Base-by-base conservation (phyloP, 1,140 invertebrate genomes). In the Lycorma delicatula region DNA sequence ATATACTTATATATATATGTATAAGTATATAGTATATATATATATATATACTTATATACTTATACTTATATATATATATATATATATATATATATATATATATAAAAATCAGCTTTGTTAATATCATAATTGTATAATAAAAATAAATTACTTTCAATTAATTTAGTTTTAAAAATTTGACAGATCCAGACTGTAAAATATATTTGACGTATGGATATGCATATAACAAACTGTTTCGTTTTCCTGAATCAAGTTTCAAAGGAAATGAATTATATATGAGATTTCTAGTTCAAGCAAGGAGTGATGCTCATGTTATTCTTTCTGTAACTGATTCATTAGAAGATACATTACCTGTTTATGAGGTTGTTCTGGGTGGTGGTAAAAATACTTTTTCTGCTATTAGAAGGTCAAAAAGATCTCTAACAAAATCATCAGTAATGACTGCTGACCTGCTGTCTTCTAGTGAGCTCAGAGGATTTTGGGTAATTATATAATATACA, bases 281-380 rank as follows among this genome's bases (percentile, higher is more conserved):
- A 22, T 44, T 82, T 27, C 73, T 75, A 0, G 79, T 82, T 27
- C 70, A 78, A 55, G 80, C 77, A 0, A 58, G 67, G 0, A 79
- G 77, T 60, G 78, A 83, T 60, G 80, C 79, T 5, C 81, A 82
- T 60, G 78, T 83, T 51, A 61, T 81, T 6, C 63, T 83, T 13
- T 74, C 80, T 0, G 64, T 75, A 3, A 68, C 71, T 0, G 54
- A 67, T 1, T 61, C 65, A 18, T 69, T 77, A 7, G 60, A 61
- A 11, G 61, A 67, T 9, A 59, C 23, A 11, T 75, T 78, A 60
- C 71, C 77, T 4, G 77, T 79, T 11, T 83, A 83, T 67, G 80
- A 83, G 72, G 76, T 83, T 22, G 81, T 82, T 27, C 72, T 83
- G 1, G 81, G 81, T 18, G 80, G 78, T 1, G 79, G 79, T 16